Evolutionary conservation across 2,888 invertebrate species (phyloP).

Genomic region (Amphimallon solstitiale): DNA sequence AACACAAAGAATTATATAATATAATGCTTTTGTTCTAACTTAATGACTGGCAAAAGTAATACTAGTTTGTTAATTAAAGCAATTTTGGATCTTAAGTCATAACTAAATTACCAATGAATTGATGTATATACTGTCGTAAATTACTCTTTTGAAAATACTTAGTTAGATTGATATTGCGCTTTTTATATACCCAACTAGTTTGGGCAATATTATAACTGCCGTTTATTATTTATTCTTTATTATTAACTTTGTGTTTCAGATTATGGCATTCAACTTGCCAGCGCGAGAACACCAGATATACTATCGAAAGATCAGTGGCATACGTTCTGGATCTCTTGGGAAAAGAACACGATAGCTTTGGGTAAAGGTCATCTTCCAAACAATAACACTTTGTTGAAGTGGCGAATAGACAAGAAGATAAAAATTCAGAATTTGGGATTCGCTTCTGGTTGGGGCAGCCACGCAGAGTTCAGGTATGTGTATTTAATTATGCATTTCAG

Average conservation of each 20-base stretch:
- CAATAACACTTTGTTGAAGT: constrained; percentile 68
- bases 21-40: too few species aligned
- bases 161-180: too few species aligned
- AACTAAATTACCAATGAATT: too few species aligned
- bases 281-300: constrained; percentile 68
- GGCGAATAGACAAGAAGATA: constrained; percentile 70
- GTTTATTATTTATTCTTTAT: too few species aligned
- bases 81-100: too few species aligned
- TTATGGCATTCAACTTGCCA: constrained; percentile 71
- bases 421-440: constrained; percentile 72
- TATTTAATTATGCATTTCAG: too few species aligned
- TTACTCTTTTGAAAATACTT: too few species aligned
- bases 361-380: constrained; percentile 69
- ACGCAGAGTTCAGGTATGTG: constrained; percentile 72
- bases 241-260: constrained; percentile 63
- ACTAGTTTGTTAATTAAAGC: too few species aligned
- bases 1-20: too few species aligned
- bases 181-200: not conserved
- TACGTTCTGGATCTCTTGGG: constrained; percentile 77
- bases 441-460: constrained; percentile 72
- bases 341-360: constrained; percentile 68
- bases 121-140: too few species aligned
- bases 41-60: too few species aligned
- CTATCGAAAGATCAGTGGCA: constrained; percentile 69
- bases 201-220: not conserved